Evolutionary conservation across 2,888 invertebrate species (phyloP), one percentile per base, ranked within the genome.

Genomic region (Himalopsyche japonica): DNA sequence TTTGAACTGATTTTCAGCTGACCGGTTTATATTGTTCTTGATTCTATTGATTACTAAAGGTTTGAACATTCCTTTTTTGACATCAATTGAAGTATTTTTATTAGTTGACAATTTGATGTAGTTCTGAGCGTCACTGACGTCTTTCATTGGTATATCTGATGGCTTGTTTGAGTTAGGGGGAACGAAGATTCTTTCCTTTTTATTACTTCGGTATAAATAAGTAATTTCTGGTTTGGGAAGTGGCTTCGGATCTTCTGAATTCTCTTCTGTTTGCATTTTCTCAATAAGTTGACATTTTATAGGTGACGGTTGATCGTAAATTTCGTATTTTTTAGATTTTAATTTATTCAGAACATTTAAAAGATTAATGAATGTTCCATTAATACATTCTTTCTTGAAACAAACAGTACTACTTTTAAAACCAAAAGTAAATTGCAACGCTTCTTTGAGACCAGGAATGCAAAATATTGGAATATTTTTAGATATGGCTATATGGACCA

Each of bases 371-470:
- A 18, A 43, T 34, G 27, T 32, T 82, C 81, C 78, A 27, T 70
- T 27, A 43, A 34, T 76, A 82, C 70, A 79, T 37, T 89, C 87
- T 76, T 87, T 87, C 88, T 89, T 90, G 27, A 93, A 85, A 49
- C 91, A 92, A 81, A 93, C 87, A 83, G 91, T 91, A 88, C 90
- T 90, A 37, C 92, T 91, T 82, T 90, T 88, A 85, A 93, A 90
- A 0, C 92, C 92, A 89, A 92, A 92, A 86, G 89, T 88, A 0
- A 47, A 83, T 64, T 88, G 85, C 84, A 89, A 88, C 0, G 88
- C 84, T 86, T 88, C 88, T 85, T 89, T 90, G 5, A 93, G 88
- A 76, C 89, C 89, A 80, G 88, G 88, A n/a, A 92, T 86, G 87
- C 93, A 92, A 10, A 93, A 82, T 24, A 90, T 86, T 27, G 92